Base-by-base conservation (phyloP, 2,888 invertebrate genomes). In the Elysia crispata region DNA sequence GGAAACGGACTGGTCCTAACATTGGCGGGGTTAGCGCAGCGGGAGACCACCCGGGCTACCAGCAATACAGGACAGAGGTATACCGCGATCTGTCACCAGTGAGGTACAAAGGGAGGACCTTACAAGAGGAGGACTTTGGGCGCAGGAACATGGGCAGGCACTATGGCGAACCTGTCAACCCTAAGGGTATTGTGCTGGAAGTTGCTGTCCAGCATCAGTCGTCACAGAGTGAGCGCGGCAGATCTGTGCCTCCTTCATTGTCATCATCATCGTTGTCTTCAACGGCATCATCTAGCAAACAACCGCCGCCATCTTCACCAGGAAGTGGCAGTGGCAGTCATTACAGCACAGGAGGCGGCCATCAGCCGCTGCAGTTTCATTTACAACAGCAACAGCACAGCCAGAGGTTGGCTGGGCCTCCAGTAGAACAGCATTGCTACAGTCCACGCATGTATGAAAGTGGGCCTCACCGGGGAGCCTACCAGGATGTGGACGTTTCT, bases 361-460 rank as follows among this genome's bases (percentile, higher is more conserved):
- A 3, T n/a, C 41, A 41, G 3, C 41, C 3, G 5, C 13, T 5
- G 20, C 23, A 28, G 30, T 30, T 3, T 6, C 25, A 66, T 28
- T 15, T 28, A 28, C 25, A 23, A 28, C 30, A 28, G 13, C 60
- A 23, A 25, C 60, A 60, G 60, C 60, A 60, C 5, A 60, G 60
- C 25, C 25, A 78, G 62, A 73, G 83, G 66, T 50, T 69, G 49
- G 31, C 81, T 6, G 76, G 49, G 41, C 54, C 64, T 62, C 76
- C 81, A 70, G 49, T 67, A 31, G 41, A 83, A 49, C 85, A 86
- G 69, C 85, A 88, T 73, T 86, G 87, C 83, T 89, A 89, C 82
- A 89, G 89, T 80, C 89, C 89, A 23, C 84, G 89, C 30, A 82
- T 83, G 28, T 86, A 87, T 69, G 89, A 89, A 80, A 73, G 81